A percentile compares a stretch with the other conserved stretches of the same genome.
These are phyloP conservation scores for Malurus leucopterus DNA, from an alignment of 2,797 vertebrate genomes.

Conservation along the genomic window DNA sequence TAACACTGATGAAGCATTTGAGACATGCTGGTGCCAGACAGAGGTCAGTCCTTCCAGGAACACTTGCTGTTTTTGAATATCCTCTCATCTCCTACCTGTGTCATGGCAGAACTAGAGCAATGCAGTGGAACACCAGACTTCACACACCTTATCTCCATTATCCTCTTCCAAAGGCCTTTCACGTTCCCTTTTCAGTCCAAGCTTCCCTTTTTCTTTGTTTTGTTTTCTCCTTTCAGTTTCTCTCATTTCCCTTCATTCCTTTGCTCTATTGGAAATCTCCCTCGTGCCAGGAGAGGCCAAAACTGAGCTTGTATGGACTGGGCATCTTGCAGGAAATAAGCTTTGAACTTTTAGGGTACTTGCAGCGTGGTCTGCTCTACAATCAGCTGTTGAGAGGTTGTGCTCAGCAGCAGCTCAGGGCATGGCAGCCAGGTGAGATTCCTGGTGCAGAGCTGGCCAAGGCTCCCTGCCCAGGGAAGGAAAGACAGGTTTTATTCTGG, in stretches of 20 bases:
- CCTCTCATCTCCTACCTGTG: background rate
- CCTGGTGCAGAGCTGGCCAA: background rate
- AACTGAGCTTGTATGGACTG: background rate
- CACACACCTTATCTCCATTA: background rate
- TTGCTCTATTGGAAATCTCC: background rate
- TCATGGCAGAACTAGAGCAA: background rate
- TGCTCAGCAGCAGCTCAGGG: background rate
- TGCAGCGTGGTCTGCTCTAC: background rate
- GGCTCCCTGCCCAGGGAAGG: background rate
- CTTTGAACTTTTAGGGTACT: background rate
- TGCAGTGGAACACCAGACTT: background rate
- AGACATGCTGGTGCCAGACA: background rate
- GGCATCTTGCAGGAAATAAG: background rate
- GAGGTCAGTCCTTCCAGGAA: background rate
- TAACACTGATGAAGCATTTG: background rate
- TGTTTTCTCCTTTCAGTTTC: background rate
- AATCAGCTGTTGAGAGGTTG: rapidly evolving
- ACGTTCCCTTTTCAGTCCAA: background rate
- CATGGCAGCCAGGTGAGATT: background rate
- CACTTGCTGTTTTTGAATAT: background rate
- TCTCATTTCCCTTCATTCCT: background rate
- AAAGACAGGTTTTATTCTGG: background rate
- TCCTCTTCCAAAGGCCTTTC: background rate
- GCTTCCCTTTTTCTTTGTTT: background rate
- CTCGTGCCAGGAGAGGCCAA: background rate